These are phyloP conservation scores for Drosophila bocqueti DNA, from an alignment of 1,140 invertebrate genomes.

Conservation along the genomic window DNA sequence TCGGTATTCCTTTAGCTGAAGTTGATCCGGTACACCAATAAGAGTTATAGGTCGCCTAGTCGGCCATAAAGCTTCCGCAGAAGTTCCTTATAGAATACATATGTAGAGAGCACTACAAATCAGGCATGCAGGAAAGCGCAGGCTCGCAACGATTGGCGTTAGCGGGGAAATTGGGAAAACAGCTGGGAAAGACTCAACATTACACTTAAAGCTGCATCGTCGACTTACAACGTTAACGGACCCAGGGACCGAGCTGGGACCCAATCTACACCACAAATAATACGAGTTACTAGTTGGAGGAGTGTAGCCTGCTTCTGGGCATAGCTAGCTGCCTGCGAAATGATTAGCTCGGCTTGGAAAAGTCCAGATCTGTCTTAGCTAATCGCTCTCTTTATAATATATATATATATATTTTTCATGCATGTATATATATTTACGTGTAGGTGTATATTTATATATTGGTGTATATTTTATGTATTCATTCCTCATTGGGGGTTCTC, in stretches of 20 bases:
- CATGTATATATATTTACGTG: slow-evolving; percentile 59
- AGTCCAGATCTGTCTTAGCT: slow-evolving; percentile 30
- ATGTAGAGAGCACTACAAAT: slow-evolving; percentile 57
- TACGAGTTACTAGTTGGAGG: slow-evolving; percentile 37
- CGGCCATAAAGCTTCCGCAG: slow-evolving; percentile 23
- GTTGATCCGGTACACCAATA: slow-evolving; percentile 73
- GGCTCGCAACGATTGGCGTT: slow-evolving; percentile 61
- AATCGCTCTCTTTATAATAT: slow-evolving; percentile 44
- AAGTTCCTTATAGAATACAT: slow-evolving; percentile 40
- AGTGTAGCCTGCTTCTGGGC: slow-evolving; percentile 18
- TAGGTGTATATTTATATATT: slow-evolving; percentile 78
- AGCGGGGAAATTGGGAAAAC: slow-evolving; percentile 58
- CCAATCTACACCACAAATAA: slow-evolving; percentile 40
- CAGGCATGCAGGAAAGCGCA: slow-evolving; percentile 45
- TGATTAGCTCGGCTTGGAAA: slow-evolving; percentile 37
- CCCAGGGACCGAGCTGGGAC: slow-evolving; percentile 11
- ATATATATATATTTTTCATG: slow-evolving; percentile 42
- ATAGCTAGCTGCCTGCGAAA: slow-evolving; percentile 33
- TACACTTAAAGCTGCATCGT: slow-evolving; percentile 74
- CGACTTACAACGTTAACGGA: slow-evolving; percentile 41
- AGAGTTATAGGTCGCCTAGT: slow-evolving; percentile 11
- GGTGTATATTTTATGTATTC: slow-evolving; percentile 82
- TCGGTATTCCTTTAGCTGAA: slow-evolving; percentile 42
- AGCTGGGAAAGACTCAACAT: slow-evolving; percentile 69
- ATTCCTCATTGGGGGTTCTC: slow-evolving; percentile 43